Percentiles rank a stretch among this genome's conserved stretches.
Conservation (phyloP, 2,888 invertebrate species). For the Aspidiotus rigidus region DNA sequence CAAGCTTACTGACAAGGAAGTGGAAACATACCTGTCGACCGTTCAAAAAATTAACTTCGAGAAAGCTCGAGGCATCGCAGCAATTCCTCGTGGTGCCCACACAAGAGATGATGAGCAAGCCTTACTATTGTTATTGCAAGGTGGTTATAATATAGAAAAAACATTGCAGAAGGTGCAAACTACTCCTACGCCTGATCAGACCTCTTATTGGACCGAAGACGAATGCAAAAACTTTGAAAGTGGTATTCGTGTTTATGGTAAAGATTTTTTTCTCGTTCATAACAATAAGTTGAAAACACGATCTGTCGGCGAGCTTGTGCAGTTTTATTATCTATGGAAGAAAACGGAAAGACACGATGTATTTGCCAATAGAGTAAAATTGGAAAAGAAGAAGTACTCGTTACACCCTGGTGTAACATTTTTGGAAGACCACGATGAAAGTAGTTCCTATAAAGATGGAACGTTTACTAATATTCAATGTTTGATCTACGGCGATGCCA, state of each 20-base stretch:
- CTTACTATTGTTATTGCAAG: conserved; percentile 78
- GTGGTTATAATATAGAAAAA: conserved; percentile 91
- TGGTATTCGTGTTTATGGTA: conserved; percentile 84
- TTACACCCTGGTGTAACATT: conserved; percentile 79
- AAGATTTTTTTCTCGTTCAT: conserved; percentile 91
- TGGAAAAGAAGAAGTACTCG: conserved; percentile 87
- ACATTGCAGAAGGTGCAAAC: conserved; percentile 49
- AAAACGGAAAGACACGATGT: conserved; percentile 94
- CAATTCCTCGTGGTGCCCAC: conserved; percentile 62
- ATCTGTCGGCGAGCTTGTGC: conserved; percentile 91
- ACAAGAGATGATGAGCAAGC: conserved; percentile 83
- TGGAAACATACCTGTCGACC: conserved; percentile 67
- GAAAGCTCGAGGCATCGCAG: conserved; percentile 46
- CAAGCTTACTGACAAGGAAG: conserved; percentile 58
- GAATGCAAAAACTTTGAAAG: conserved; percentile 95
- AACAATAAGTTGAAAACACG: conserved; percentile 88
- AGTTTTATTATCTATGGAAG: conserved; percentile 96
- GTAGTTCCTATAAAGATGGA: conserved; percentile 41
- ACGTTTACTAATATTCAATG: conserved; percentile 41
- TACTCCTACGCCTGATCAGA: conserved; percentile 44
- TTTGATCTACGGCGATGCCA: conserved; percentile 39
- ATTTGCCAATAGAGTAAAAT: conserved; percentile 71
- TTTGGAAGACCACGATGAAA: conserved; percentile 37
- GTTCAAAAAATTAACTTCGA: conserved; percentile 43
- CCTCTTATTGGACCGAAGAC: conserved; percentile 90